Conservation (phyloP, 2,113 vertebrate genomes). For the Trogon melanurus region DNA sequence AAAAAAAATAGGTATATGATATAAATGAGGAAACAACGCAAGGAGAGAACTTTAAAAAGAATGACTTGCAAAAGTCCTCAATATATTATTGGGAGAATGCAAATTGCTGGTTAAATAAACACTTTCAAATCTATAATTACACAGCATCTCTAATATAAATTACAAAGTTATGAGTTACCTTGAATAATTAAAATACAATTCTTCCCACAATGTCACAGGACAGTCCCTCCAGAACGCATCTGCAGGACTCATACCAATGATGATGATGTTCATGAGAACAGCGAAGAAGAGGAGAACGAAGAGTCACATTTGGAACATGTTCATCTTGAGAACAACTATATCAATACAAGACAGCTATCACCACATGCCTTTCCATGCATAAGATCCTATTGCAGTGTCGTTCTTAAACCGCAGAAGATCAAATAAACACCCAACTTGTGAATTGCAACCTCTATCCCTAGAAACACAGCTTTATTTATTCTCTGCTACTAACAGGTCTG, state of each 20-base stretch:
- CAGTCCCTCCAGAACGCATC: slow-evolving; percentile 83
- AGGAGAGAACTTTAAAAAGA: background rate
- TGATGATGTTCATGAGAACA: background rate
- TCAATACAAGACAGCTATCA: slow-evolving; percentile 86
- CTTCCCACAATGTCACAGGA: slow-evolving; percentile 73
- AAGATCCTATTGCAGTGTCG: slow-evolving; percentile 86
- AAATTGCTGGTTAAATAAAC: background rate
- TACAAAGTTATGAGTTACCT: background rate
- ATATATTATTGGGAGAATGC: background rate
- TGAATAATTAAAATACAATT: background rate
- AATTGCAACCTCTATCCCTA: background rate
- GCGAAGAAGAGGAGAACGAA: slow-evolving; percentile 34
- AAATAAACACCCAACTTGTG: slow-evolving; percentile 66
- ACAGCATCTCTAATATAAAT: background rate
- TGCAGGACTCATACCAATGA: slow-evolving; percentile 75
- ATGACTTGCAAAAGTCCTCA: background rate
- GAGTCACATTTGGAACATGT: slow-evolving; percentile 88
- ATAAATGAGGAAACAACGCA: background rate
- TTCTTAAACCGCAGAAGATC: slow-evolving; percentile 89
- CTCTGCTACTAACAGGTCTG: background rate
- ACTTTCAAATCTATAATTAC: background rate
- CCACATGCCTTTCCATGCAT: slow-evolving; percentile 89
- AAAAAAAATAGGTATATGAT: background rate
- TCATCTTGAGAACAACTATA: slow-evolving; percentile 92
- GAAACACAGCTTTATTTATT: slow-evolving; percentile 48